Base-by-base conservation (phyloP, 92 coral and sea anemone species). In the Ricordea florida region DNA sequence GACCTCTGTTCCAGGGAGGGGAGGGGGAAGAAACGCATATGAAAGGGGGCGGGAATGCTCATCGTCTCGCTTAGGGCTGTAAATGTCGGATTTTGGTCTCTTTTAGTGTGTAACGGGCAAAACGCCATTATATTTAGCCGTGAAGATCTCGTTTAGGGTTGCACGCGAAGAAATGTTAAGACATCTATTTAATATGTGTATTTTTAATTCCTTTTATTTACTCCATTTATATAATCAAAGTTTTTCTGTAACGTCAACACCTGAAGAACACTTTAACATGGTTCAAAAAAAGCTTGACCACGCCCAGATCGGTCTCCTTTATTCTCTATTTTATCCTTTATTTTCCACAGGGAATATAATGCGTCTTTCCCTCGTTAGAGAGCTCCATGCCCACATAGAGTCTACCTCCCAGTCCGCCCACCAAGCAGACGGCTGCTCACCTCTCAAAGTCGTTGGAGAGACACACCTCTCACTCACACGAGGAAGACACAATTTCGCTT, bases 401-500 rank as follows among this genome's bases (percentile, higher is more conserved):
- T 5, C 20, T 0, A 6, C 14, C 37, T 28, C 46, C 66, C 24
- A 33, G 4, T 20, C 79, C 2, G 53, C 53, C 17, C 69, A 62
- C 6, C 36, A 24, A n/a, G 69, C 78, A 18, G 6, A 30, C 2
- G 64, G 79, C 13, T 76, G 78, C 57, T 74, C 81, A 13, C 79
- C 86, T 26, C 79, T 83, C 13, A 51, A 78, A 24, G 81, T 85
- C 22, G 72, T 65, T 34, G 87, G 44, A 7, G 44, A 37, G 14
- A 37, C 44, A 37, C 14, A 14, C 44, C 44, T 37, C 8, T 37
- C 14, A 37, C 14, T 37, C 44, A 37, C 44, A 7, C 14, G 44
- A 14, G 44, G 14, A 37, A 14, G 44, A 8, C 44, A 14, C 8
- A 14, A 37, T 8, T 7, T 37, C 44, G 14, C 44, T 14, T 37